Conservation (phyloP, 2,113 vertebrate species). For the Pedionomus torquatus region DNA sequence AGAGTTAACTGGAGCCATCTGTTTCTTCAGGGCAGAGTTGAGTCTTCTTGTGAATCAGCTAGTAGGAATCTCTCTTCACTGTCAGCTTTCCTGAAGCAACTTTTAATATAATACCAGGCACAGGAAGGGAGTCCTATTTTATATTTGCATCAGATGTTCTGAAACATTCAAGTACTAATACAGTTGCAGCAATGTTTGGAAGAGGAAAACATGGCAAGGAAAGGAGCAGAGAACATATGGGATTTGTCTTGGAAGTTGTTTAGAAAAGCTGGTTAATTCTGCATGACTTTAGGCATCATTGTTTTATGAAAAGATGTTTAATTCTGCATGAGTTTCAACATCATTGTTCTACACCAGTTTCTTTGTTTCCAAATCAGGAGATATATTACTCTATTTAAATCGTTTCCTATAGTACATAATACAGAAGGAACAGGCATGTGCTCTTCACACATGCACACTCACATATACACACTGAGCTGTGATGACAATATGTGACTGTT, state of each 20-base stretch:
- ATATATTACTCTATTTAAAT: neutral
- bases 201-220: neutral
- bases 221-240: neutral
- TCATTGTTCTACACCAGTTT: neutral
- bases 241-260: neutral
- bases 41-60: neutral
- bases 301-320: slow-evolving; percentile 9
- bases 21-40: neutral
- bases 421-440: neutral
- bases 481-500: neutral
- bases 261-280: neutral
- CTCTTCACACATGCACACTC: neutral
- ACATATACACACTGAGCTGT: neutral
- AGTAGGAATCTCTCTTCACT: neutral
- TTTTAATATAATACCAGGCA: neutral
- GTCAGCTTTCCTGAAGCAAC: neutral
- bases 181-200: neutral
- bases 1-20: slow-evolving; percentile 36
- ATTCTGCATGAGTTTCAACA: neutral
- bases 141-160: slow-evolving; percentile 9
- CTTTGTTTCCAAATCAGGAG: neutral
- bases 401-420: fast-evolving
- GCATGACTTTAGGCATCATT: neutral
- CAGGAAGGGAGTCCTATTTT: neutral
- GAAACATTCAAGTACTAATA: neutral